Evolutionary conservation across 2,113 vertebrate species (phyloP), one percentile per base, ranked within the genome.

Genomic region (Aplodontia rufa): DNA sequence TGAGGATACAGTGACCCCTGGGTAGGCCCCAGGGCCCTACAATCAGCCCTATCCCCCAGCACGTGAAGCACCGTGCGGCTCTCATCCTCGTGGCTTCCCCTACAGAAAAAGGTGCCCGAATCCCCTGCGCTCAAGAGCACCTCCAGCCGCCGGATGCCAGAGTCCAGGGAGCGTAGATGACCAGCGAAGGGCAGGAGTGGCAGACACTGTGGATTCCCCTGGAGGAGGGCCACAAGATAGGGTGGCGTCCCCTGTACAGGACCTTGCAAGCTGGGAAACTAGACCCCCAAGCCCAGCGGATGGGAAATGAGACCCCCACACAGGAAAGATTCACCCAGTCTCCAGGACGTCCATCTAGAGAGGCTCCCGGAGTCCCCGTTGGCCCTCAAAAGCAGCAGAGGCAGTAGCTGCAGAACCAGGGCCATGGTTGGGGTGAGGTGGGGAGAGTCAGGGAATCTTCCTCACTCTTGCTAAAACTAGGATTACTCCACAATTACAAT

Each of bases 41-140:
- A 97, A 1, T 92, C 78, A 17, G 92, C 79, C 35, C 17, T 35
- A 64, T 98, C 98, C 80, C 96, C 92, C 40, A 88, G 68, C 79
- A 98, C 97, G 0, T 81, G 89, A 60, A 98, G 91, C 37, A 42
- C 45, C 1, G 76, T 97, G 2, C 76, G 91, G 62, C 95, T 97
- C 87, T 98, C 95, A 3, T 91, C 30, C 30, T 90, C 74, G 2
- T 69, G 89, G 5, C 68, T 93, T 32, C 93, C 96, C 51, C 74
- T 96, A 74, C 98, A 98, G 92, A 94, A 62, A 69, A 98, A 98
- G 45, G 74, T 97, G 19, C 98, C 98, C 0, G 97, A 97, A 55
- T 98, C 98, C 19, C 98, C 97, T 2, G 71, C 55, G 32, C 90
- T 91, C 98, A 99, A 93, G 95, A 99, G 99, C 58, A 99, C 98